Conservation (phyloP, 2,888 invertebrate genomes). For the Caenorhabditis sinica region DNA sequence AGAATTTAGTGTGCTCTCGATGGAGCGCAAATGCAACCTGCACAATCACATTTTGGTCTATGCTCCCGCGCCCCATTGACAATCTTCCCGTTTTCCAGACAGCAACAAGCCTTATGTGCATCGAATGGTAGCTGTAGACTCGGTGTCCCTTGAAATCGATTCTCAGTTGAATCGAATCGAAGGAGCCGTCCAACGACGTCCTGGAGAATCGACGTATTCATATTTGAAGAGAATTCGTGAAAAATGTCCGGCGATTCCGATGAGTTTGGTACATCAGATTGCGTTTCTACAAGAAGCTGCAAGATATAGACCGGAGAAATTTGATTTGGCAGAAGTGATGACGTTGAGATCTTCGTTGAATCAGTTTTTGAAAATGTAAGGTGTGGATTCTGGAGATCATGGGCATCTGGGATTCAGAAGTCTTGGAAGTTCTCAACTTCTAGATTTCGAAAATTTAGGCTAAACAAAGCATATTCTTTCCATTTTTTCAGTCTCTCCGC, state of each 20-base stretch:
- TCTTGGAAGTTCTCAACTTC: not conserved
- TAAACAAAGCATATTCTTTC: not conserved
- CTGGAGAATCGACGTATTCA: conserved; percentile 78
- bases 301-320: conserved; percentile 69
- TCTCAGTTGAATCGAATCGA: conserved; percentile 76
- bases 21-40: too few relatives aligned
- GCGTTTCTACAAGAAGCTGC: conserved; percentile 74
- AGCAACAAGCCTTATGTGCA: conserved; percentile 77
- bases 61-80: not conserved
- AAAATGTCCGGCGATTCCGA: conserved; percentile 67
- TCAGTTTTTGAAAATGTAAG: conserved; percentile 73
- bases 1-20: too few relatives aligned
- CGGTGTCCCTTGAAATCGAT: conserved; percentile 78
- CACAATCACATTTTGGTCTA: too few relatives aligned
- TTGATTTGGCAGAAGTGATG: conserved; percentile 72
- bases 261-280: conserved; percentile 70
- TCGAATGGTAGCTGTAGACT: conserved; percentile 82
- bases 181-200: conserved; percentile 71
- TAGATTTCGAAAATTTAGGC: not conserved
- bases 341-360: conserved; percentile 69
- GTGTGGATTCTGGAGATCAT: too few relatives aligned
- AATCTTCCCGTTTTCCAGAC: conserved; percentile 65
- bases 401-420: too few relatives aligned
- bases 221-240: conserved; percentile 74
- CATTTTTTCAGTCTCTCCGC: conserved; percentile 52